Percentiles rank a stretch among this genome's conserved stretches.
Conservation (phyloP, 2,113 vertebrate genomes). For the Neoarius graeffei region DNA sequence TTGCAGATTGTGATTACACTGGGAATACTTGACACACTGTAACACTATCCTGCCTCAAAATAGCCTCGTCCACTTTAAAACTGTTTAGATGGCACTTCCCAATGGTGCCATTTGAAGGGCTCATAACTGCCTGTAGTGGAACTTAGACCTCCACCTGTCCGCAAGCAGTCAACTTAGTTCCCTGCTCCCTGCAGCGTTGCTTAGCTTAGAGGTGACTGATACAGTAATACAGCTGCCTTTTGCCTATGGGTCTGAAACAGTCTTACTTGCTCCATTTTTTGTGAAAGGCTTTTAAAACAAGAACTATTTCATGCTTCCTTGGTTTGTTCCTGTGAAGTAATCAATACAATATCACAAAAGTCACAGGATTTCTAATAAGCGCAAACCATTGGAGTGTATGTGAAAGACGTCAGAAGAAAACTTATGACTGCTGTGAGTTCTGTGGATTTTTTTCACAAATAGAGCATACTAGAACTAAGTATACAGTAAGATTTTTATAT, state of each 20-base stretch:
- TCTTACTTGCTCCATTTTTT: too few relatives aligned
- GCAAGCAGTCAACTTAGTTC: slow-evolving; percentile 18
- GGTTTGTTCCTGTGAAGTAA: not conserved
- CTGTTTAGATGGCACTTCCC: slow-evolving; percentile 69
- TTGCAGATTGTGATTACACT: slow-evolving; percentile 75
- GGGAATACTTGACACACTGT: slow-evolving; percentile 79
- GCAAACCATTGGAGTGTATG: not conserved
- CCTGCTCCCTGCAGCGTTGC: slow-evolving; percentile 16
- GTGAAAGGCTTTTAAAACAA: not conserved
- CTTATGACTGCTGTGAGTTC: not conserved
- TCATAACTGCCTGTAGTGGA: slow-evolving; percentile 58
- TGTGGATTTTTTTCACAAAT: not conserved
- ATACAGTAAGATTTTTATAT: not conserved
- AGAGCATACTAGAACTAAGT: not conserved
- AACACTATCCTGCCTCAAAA: slow-evolving; percentile 81
- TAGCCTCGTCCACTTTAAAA: slow-evolving; percentile 72
- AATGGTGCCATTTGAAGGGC: slow-evolving; percentile 70
- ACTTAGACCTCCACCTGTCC: slow-evolving; percentile 70
- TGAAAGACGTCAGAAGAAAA: not conserved
- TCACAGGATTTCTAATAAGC: not conserved
- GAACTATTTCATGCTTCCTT: not conserved
- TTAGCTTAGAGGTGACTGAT: slow-evolving; percentile 35
- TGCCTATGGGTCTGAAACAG: too few relatives aligned
- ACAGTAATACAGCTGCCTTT: slow-evolving; percentile 30
- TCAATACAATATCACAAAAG: not conserved